A percentile compares a stretch with the other conserved stretches of the same genome.
Conservation (phyloP, 2,888 invertebrate genomes). For the Orthosia cruda region DNA sequence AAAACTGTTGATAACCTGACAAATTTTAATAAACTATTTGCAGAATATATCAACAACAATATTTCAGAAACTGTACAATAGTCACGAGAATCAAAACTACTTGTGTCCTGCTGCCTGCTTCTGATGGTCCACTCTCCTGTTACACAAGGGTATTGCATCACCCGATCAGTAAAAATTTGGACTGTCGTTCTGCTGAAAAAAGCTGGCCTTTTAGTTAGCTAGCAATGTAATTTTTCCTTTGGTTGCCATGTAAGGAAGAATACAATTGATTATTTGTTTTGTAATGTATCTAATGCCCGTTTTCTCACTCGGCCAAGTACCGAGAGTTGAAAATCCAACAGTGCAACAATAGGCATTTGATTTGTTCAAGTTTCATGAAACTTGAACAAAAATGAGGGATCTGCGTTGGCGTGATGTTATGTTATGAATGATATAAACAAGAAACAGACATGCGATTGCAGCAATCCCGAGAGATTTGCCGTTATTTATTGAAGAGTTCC, state of each 20-base stretch:
- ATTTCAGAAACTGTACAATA: background rate
- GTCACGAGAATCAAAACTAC: background rate
- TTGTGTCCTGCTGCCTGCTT: background rate
- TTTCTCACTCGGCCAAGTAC: background rate
- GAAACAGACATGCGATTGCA: no score
- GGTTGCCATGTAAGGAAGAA: background rate
- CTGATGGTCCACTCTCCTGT: conserved; percentile 17
- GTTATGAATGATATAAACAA: no score
- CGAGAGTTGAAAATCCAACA: background rate
- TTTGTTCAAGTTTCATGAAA: no score
- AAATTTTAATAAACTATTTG: background rate
- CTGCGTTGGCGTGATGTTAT: no score
- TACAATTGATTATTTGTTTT: conserved; percentile 10
- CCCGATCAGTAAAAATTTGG: background rate
- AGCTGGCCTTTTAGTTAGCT: background rate
- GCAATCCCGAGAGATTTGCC: no score
- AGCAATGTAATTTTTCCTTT: background rate
- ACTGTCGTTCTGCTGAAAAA: background rate
- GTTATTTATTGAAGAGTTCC: no score
- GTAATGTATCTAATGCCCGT: background rate
- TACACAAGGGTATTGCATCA: background rate
- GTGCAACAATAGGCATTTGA: no score
- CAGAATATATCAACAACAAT: background rate
- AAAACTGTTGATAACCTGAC: background rate
- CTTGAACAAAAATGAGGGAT: no score